Evolutionary conservation across 2,113 vertebrate genomes (phyloP), one percentile per base, ranked within the genome.

Genomic region (Girardinichthys multiradiatus): DNA sequence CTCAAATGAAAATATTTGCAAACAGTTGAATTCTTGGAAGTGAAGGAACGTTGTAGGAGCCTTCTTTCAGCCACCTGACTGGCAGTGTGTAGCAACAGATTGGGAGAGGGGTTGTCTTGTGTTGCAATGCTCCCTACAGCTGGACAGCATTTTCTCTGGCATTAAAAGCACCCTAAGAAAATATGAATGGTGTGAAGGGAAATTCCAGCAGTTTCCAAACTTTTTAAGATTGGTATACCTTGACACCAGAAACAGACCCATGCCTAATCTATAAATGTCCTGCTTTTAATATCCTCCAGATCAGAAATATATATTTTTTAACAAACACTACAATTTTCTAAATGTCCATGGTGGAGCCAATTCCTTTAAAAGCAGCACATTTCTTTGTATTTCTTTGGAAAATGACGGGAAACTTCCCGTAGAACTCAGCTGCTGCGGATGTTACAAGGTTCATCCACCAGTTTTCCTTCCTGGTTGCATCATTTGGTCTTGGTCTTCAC

Each of bases 381-480:
- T 27, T 27, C 15, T 4, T 2, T 60, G 28, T 5, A 29, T 39
- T 57, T 68, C 6, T 30, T 17, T 1, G 17, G 19, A 30, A 42
- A 73, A 29, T 59, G 3, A 26, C 29, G 70, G 57, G 62, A 39
- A 30, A n/a, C 39, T 8, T 21, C 26, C 65, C 60, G 69, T 0
- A 51, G 29, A 69, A 17, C 31, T 51, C 64, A 69, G 67, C 65
- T 77, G 68, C 68, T 58, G 31, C 3, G 0, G 70, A 27, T 80
- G 64, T 58, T 68, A 27, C 48, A 63, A 14, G 2, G 37, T 27
- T 77, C 70, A 68, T 15, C 42, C 45, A 26, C 48, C 29, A 70
- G 59, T 60, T 68, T 86, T 87, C 82, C 79, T 88, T 86, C 83
- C 83, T 77, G 73, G 76, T 84, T 83, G 82, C 85, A 80, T 90